These are phyloP conservation scores for Tamandua tetradactyla DNA, from an alignment of 2,797 vertebrate species.

Conservation along the genomic window DNA sequence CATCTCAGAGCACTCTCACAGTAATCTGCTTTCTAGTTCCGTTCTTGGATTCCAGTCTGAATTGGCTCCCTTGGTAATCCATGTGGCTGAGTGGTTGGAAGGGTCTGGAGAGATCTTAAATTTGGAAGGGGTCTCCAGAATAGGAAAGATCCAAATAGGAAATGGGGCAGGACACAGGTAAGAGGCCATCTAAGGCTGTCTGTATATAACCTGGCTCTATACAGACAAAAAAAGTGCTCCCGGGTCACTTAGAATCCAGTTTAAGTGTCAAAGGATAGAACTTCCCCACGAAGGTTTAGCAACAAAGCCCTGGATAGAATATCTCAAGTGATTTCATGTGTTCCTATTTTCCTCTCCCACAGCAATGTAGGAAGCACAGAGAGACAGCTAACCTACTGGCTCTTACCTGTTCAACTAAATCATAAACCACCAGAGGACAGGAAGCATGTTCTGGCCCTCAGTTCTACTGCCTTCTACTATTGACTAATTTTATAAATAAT, in stretches of 20 bases:
- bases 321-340: rapidly evolving
- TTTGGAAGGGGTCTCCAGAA: not conserved
- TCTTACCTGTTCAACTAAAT: not conserved
- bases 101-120: not conserved
- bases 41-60: not conserved
- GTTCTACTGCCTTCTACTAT: not conserved
- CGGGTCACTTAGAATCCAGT: not conserved
- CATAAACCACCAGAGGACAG: not conserved
- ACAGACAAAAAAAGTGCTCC: not conserved
- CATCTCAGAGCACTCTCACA: not conserved
- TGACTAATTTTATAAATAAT: no score
- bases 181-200: not conserved
- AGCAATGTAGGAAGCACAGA: not conserved
- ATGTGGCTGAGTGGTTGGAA: not conserved
- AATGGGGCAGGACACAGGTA: not conserved
- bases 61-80: not conserved
- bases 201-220: not conserved
- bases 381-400: rapidly evolving
- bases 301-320: no score
- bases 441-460: rapidly evolving
- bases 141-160: not conserved
- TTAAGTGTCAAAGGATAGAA: not conserved
- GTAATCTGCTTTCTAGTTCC: not conserved
- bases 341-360: not conserved
- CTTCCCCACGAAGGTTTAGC: not conserved